These are phyloP conservation scores for Conus betulinus DNA, from an alignment of 1,140 invertebrate species.

Conservation along the genomic window DNA sequence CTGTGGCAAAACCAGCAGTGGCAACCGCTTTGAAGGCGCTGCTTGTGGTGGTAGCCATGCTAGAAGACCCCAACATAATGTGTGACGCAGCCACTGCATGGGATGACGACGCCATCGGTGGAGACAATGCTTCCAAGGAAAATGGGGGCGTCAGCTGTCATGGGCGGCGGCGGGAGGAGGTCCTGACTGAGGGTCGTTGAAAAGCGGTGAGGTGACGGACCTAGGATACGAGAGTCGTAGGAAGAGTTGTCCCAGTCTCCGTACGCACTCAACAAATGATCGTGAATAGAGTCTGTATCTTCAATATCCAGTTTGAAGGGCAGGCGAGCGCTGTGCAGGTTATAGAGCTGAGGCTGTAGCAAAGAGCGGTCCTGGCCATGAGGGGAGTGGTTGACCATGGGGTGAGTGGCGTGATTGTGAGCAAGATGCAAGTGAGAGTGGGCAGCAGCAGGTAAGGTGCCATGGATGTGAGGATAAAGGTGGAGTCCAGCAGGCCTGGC, in stretches of 20 bases:
- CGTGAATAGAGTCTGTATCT: constrained; percentile 64
- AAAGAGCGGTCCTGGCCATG: constrained; percentile 50
- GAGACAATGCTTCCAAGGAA: constrained; percentile 56
- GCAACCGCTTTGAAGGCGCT: constrained; percentile 61
- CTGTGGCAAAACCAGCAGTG: constrained; percentile 32
- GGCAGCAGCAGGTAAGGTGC: constrained; percentile 66
- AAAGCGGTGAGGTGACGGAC: constrained; percentile 54
- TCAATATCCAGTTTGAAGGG: constrained; percentile 68
- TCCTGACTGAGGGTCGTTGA: constrained; percentile 55
- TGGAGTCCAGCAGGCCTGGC: constrained; percentile 70
- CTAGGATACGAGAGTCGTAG: constrained; percentile 52
- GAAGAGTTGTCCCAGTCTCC: constrained; percentile 72
- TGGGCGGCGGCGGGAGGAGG: constrained; percentile 61
- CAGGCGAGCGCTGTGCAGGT: constrained; percentile 65
- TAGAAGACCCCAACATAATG: constrained; percentile 41
- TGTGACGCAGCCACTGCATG: constrained; percentile 48
- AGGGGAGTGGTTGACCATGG: background rate
- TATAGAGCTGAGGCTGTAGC: constrained; percentile 71
- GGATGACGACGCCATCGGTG: constrained; percentile 13
- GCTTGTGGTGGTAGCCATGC: constrained; percentile 48
- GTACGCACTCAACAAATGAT: constrained; percentile 72
- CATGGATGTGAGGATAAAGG: constrained; percentile 76
- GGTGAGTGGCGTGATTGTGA: constrained; percentile 16
- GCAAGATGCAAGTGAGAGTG: constrained; percentile 51
- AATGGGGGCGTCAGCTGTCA: constrained; percentile 57